phyloP scores from a whole-genome alignment of 1,140 invertebrate species.

The Centruroides sculpturatus region DNA sequence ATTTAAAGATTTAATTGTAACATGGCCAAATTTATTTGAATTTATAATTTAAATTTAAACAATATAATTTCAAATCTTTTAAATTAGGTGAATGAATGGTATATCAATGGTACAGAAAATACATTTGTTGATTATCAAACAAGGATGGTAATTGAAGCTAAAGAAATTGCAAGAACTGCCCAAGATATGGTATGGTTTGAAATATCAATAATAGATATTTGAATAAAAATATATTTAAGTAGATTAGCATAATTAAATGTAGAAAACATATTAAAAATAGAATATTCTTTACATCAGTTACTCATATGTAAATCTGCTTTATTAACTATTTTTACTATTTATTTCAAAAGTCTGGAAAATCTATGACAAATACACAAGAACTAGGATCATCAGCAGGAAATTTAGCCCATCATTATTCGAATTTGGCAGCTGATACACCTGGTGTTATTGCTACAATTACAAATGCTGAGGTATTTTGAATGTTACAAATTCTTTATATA shows the following conservation, averaged over 20 bases:
- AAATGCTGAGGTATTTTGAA: conserved; percentile 49
- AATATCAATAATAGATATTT: too few relatives aligned
- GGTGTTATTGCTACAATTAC: conserved; percentile 71
- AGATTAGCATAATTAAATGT: too few relatives aligned
- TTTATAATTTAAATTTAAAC: too few relatives aligned
- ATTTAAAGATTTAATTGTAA: too few relatives aligned
- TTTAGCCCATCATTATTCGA: conserved; percentile 76
- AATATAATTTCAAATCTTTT: too few relatives aligned
- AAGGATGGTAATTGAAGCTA: conserved; percentile 80
- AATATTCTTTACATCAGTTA: too few relatives aligned
- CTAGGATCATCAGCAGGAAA: conserved; percentile 65
- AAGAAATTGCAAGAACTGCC: conserved; percentile 81
- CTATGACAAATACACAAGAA: conserved; percentile 47
- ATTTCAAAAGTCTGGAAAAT: conserved; percentile 53
- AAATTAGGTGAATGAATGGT: conserved; percentile 28
- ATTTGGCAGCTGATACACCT: conserved; percentile 71
- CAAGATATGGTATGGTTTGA: conserved; percentile 68
- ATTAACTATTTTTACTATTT: not conserved
- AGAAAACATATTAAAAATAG: too few relatives aligned
- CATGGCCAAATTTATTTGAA: too few relatives aligned
- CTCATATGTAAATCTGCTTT: too few relatives aligned
- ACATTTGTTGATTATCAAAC: conserved; percentile 93
- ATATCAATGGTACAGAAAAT: conserved; percentile 21
- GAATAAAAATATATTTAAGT: too few relatives aligned
- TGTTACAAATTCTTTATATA: too few relatives aligned